Base-by-base conservation (phyloP, 2,113 vertebrate genomes). In the Onychorhynchus coronatus region DNA sequence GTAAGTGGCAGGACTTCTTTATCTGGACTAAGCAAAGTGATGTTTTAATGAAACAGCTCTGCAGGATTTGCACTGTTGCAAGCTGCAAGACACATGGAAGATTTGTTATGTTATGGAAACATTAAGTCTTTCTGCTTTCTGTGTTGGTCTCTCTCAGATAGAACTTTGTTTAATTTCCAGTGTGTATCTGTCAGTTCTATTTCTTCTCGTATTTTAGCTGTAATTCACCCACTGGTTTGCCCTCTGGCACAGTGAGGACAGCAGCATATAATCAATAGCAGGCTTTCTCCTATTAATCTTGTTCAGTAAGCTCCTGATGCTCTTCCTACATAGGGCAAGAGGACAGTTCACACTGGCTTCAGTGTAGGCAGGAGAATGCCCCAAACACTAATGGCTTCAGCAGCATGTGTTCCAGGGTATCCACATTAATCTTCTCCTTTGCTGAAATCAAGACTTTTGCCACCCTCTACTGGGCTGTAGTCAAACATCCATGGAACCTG, bases 391-490 rank as follows among this genome's bases (percentile, higher is more conserved):
- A 84, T 22, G 49, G 70, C 61, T 91, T 81, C 44, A 66, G 80
- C 85, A 94, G 88, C 96, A 96, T 76, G 77, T 95, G 95, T 89
- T 85, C 70, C 73, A 61, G 73, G 66, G n/a, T 72, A 47, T 17
- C 83, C 83, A 93, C 86, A 96, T 96, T 66, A 96, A 94, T 96
- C 95, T 97, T 96, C 66, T 46, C 13, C 91, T 97, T 91, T 78
- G 77, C 86, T 89, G 84, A 85, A 76, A 87, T 89, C 92, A 61
- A 72, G 37, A 89, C 52, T 96, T 96, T 91, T 96, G 80, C 85
- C 95, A 89, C 92, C 86, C 50, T 79, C 52, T 42, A 46, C 88
- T 91, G 82, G 82, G 91, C 91, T 85, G 62, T 72, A 93, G 71
- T 76, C 86, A 82, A 85, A 58, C 47, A 27, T 6, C 47, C 53